Evolutionary conservation across 2,797 vertebrate genomes (phyloP), one percentile per base, ranked within the genome.

Genomic region (Podargus strigoides): DNA sequence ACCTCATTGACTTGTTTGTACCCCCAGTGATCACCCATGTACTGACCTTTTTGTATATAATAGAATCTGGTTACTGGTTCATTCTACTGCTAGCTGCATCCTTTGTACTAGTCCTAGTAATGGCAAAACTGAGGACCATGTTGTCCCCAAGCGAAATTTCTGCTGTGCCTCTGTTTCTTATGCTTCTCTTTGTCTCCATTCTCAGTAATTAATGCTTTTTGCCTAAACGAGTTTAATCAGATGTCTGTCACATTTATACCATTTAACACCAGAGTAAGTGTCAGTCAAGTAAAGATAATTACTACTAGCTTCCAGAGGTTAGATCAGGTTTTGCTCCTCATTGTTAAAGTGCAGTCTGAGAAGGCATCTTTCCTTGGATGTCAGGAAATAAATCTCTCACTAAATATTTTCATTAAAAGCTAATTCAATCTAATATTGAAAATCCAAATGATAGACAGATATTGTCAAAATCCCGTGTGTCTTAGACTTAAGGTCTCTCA

Each of bases 121-220:
- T n/a, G n/a, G n/a, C n/a, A n/a, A n/a, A n/a, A n/a, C n/a, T n/a
- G n/a, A n/a, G n/a, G n/a, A n/a, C 16, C 55, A 24, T 63, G 11
- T 6, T 14, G 59, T 47, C 18, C 75, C 60, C 53, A 85, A 41
- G 75, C 81, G 49, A 93, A 56, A 68, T 66, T 76, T 93, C 46
- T 77, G 22, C 53, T 75, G 16, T 92, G 56, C 58, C 63, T 80
- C 62, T 15, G 11, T 90, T 95, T 62, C 69, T 82, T 84, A 56
- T 37, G 69, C 62, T 87, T 82, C 90, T 70, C 5, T 58, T 59
- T 74, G 34, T 47, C 53, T 92, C 46, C 70, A 16, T 93, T 87
- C 79, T 89, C 66, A 55, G 52, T 52, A 92, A 95, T 96, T 93
- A 93, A 94, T 78, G 74, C 32, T 74, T 92, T 96, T 92, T 70